Evolutionary conservation across 2,888 invertebrate genomes (phyloP), one percentile per base, ranked within the genome.

Genomic region (Liodrosophila aerea): DNA sequence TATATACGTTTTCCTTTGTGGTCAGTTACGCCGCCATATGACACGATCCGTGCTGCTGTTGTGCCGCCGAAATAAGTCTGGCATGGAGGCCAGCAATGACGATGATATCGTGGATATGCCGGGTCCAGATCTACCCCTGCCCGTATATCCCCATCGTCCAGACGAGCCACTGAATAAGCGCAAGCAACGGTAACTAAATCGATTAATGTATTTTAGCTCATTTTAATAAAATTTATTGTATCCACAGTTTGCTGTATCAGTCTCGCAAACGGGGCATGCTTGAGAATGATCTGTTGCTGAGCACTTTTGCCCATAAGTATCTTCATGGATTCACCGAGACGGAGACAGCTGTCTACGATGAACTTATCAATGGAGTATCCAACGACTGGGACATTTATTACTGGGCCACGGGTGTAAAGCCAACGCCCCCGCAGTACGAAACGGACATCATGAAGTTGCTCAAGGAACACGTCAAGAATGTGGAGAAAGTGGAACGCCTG

Each of bases 341-440:
- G 2, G 94, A 97, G 88, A 92, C 97, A 1, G 91, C 93, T 58
- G 91, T 94, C 87, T 98, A 98, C 87, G 98, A 98, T 87, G 91
- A 91, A 52, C 92, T 98, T 5, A 98, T 98, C 59, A 98, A 98
- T 91, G 92, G 95, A 13, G 97, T 97, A 1, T 94, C 95, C 27
- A 98, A 98, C 89, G 98, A 98, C 90, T 98, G 98, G 98, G 98
- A 98, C 75, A 94, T 98, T 63, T 98, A 94, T 89, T 95, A 98
- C 87, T 98, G 98, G 98, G 95, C 96, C 9, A 94, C 95, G 33
- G 95, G 94, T 53, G 93, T 93, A 3, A 94, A 95, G 86, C 93
- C 94, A n/a, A 95, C 95, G 5, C 98, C 98, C 1, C 87, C 92
- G 39, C 95, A 98, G 88, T 98, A 95, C 89, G 92, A 98, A 77